Base-by-base conservation (phyloP, 1,140 invertebrate species). In the Drosophila sulfurigaster region DNA sequence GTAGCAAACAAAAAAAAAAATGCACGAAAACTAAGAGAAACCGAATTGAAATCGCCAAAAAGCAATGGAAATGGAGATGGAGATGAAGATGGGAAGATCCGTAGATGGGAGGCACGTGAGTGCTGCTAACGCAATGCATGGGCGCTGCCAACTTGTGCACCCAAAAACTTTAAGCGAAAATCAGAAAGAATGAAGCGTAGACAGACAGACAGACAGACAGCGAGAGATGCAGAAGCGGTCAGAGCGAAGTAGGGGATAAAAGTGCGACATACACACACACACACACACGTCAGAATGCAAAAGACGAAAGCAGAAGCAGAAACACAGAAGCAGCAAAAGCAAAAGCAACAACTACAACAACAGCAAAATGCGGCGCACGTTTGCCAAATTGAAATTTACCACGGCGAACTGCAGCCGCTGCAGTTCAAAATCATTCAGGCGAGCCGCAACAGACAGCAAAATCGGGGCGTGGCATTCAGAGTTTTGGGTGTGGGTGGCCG, bases 361-460 rank as follows among this genome's bases (percentile, higher is more conserved):
- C 63, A 67, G 59, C n/a, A 64, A 70, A 64, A 77, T 79, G 74
- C 77, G 58, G 35, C 57, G 57, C 77, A 79, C 77, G 77, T 79
- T 79, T 76, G 67, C 67, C 67, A 79, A 79, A 79, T 79, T 79
- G 77, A 79, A 79, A 79, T 76, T 76, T 79, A 72, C 63, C 62
- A 79, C 67, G 72, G 7, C 66, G 67, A 78, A 57, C 57, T 68
- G 64, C 57, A 74, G 56, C 57, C 41, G 51, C 59, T 48, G 30
- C 49, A 52, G 59, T 25, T 58, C 13, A 16, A 64, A 69, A 54
- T 66, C 51, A 78, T 78, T 75, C 65, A 59, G 59, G 59, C 66
- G 67, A 54, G 38, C 38, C 46, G 20, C 73, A 58, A 62, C 46
- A 58, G 45, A 59, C 54, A 52, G 28, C 8, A 57, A 69, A 57